Base-by-base conservation (phyloP, 2,888 invertebrate species). In the Acheta domesticus region DNA sequence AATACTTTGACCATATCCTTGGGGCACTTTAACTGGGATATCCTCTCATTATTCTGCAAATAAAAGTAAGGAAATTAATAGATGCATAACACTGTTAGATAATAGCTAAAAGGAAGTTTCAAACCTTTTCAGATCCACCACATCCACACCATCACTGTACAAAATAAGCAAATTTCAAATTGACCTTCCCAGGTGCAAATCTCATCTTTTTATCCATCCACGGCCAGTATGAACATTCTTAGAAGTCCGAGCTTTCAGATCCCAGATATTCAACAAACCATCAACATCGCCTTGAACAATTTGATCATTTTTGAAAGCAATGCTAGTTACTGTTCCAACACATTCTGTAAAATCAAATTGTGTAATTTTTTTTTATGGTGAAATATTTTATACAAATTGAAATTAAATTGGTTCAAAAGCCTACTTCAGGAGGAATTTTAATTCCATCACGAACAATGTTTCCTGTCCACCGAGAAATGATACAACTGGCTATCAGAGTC, bases 391-490 rank as follows among this genome's bases (percentile, higher is more conserved):
- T 36, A 36, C 5, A 36, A 36, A 36, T 36, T 8, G 36, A 36
- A 36, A 36, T 36, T 5, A 36, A 36, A 36, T 36, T 36, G 1
- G 36, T 36, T 36, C 36, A 36, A 36, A 36, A 49, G n/a, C 80
- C 48, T 82, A 85, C 85, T 84, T 88, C 87, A 73, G 87, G 86
- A n/a, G 88, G 89, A 74, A 90, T 88, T 83, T 88, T 88, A 21
- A 88, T 88, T 48, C 89, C 89, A 84, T 90, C 89, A 82, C 87
- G 87, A 78, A 90, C 87, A 75, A 87, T 85, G 83, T 86, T 89
- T 12, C 89, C 90, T 83, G n/a, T 90, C 90, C 11, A 90, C 89
- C 20, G 88, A 87, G 84, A 90, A 89, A 83, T 89, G 89, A 83
- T 89, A 90, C 49, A 90, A 85, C 49, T 88, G 87, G 49, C 89